Evolutionary conservation across 2,888 invertebrate genomes (phyloP), one percentile per base, ranked within the genome.

Genomic region (Dasysyrphus tricinctus): DNA sequence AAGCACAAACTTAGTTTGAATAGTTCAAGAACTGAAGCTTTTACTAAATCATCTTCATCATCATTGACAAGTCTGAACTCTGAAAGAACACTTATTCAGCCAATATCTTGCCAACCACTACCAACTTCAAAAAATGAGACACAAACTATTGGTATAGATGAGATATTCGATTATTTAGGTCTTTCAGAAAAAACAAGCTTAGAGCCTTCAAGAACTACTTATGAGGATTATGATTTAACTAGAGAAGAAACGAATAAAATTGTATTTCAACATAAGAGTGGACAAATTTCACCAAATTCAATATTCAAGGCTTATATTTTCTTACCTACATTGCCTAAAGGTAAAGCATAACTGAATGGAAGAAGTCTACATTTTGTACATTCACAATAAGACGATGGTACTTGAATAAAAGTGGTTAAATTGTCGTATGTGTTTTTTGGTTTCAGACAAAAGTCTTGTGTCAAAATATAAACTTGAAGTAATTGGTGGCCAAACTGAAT

Each of bases 381-480:
- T 24, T 24, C 24, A 24, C 2, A 24, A 24, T 2, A 24, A 24
- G 2, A 24, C 24, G 24, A 24, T 24, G 24, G 24, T 24, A 24
- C 24, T 1, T 24, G 24, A 24, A 24, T 3, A 3, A 32, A 5
- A 32, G 32, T 32, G 5, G 5, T 32, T 32, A 61, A 5, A n/a
- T n/a, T 3, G 5, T 14, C 14, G 3, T 44, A 44, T 12, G 39
- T 6, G 0, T 14, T 3, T 39, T 67, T 49, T 16, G 8, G 32
- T 51, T 80, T 9, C 32, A 90, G 90, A 88, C 51, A 78, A 81
- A 51, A 89, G 78, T 7, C 59, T 90, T 4, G 88, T 83, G 4
- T 88, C 90, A 0, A 5, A 61, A 3, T 92, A 91, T 56, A 67
- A 90, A 42, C 76, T 92, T 67, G 88, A 89, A 47, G 89, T 91